Percentiles rank a stretch among this genome's conserved stretches.
Conservation (phyloP, 1,140 invertebrate genomes). For the Scylla paramamosain region DNA sequence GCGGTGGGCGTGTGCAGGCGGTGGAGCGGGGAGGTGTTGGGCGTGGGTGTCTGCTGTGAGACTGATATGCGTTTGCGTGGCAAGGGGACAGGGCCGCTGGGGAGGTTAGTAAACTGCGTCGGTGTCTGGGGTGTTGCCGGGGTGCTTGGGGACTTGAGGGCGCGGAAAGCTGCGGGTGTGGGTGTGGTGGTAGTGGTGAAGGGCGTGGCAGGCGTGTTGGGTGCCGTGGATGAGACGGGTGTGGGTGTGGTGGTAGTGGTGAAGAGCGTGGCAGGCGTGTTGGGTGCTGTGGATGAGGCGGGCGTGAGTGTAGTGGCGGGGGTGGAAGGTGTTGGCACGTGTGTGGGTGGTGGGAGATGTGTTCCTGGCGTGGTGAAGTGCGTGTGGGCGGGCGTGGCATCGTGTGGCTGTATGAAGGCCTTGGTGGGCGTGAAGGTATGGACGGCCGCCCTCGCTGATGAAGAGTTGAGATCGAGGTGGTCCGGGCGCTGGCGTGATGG, state of each 20-base stretch:
- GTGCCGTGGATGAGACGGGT: background rate
- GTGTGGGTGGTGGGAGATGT: background rate
- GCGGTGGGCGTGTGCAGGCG: background rate
- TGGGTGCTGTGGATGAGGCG: background rate
- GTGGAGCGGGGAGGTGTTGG: background rate
- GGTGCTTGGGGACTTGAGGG: background rate
- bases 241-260: background rate
- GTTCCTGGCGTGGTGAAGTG: background rate
- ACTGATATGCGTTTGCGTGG: constrained; percentile 52
- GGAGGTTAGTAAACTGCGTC: background rate
- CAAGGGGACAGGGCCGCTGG: constrained; percentile 6
- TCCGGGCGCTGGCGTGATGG: background rate
- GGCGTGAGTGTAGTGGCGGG: background rate
- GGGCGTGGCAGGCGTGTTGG: background rate
- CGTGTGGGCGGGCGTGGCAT: background rate
- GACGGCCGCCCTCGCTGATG: background rate
- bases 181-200: background rate
- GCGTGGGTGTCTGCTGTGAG: constrained; percentile 40
- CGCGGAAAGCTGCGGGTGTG: background rate
- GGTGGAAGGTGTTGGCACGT: background rate
- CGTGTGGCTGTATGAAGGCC: background rate
- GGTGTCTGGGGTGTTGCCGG: background rate
- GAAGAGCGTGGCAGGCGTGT: background rate
- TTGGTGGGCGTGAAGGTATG: constrained; percentile 9
- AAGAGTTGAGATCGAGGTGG: background rate